Evolutionary conservation across 2,797 vertebrate species (phyloP).

Genomic region (Enteromius treurensis): DNA sequence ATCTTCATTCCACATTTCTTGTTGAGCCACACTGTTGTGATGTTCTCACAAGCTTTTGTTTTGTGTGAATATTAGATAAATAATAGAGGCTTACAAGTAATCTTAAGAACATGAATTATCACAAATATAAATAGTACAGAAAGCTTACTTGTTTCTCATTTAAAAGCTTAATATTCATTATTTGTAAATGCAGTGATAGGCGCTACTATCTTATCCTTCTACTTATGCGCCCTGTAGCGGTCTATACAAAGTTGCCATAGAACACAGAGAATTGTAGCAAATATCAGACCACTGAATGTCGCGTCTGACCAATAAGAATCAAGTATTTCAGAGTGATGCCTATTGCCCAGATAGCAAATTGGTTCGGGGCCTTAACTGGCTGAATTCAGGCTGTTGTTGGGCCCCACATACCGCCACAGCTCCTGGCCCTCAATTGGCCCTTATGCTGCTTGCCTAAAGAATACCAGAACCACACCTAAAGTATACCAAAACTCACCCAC

Average conservation of each 20-base stretch:
- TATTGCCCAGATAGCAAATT: too few species aligned
- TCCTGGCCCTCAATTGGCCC: too few species aligned
- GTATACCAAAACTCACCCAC: too few species aligned
- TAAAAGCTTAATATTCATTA: conserved; percentile 26
- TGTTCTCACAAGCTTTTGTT: conserved; percentile 28
- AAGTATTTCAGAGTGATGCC: not conserved
- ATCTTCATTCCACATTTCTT: conserved; percentile 34
- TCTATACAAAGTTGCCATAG: not conserved
- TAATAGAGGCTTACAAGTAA: conserved; percentile 43
- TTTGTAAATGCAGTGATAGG: conserved; percentile 18
- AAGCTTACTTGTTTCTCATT: conserved; percentile 37
- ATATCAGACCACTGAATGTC: conserved; percentile 23
- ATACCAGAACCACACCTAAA: too few species aligned
- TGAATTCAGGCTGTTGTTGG: too few species aligned
- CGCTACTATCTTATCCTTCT: not conserved
- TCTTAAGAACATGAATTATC: conserved; percentile 20
- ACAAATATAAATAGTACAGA: conserved; percentile 9
- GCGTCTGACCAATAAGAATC: not conserved
- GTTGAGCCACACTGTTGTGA: conserved; percentile 36
- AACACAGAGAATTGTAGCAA: conserved; percentile 17
- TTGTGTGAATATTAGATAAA: conserved; percentile 38
- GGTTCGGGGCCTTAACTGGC: too few species aligned
- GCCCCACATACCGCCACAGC: too few species aligned
- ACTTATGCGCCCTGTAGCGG: not conserved
- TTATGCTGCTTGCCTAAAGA: too few species aligned